Percentiles rank a stretch among this genome's conserved stretches.
Evolutionary conservation across 2,888 invertebrate species (phyloP).

Genomic region (Drosophila paramelanica): DNA sequence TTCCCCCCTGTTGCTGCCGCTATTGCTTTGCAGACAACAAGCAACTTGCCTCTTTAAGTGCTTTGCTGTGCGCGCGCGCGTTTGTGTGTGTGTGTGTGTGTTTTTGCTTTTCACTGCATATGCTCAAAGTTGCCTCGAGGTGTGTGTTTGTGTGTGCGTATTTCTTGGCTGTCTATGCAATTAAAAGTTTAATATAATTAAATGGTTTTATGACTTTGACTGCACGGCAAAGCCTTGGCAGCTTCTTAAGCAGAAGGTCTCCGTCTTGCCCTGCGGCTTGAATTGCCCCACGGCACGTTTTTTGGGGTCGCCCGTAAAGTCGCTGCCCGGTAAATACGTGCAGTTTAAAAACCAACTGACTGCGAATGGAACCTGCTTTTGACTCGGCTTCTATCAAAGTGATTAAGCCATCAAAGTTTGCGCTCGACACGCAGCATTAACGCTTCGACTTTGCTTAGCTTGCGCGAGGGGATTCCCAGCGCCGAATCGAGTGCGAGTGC

Average conservation of each 20-base stretch:
- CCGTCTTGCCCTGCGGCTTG: slow-evolving; percentile 18
- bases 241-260: slow-evolving; percentile 39
- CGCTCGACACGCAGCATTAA: slow-evolving; percentile 78
- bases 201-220: slow-evolving; percentile 82
- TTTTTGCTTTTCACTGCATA: slow-evolving; percentile 56
- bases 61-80: slow-evolving; percentile 13
- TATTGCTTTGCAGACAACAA: slow-evolving; percentile 39
- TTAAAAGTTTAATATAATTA: slow-evolving; percentile 84
- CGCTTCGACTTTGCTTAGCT: slow-evolving; percentile 51
- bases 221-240: slow-evolving; percentile 49
- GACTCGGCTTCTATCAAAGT: slow-evolving; percentile 59
- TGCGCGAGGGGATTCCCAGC: slow-evolving; percentile 13
- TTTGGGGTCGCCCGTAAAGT: slow-evolving; percentile 36
- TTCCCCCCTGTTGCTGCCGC: not conserved
- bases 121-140: slow-evolving; percentile 52
- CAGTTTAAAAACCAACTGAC: slow-evolving; percentile 57
- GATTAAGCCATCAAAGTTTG: slow-evolving; percentile 79
- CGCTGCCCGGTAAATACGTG: slow-evolving; percentile 61
- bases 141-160: slow-evolving; percentile 39
- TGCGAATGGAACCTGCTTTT: slow-evolving; percentile 47
- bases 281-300: slow-evolving; percentile 53
- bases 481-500: slow-evolving; percentile 31
- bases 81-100: slow-evolving; percentile 9
- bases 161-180: slow-evolving; percentile 77
- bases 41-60: slow-evolving; percentile 61